phyloP scores from a whole-genome alignment of 1,140 invertebrate species.

The Belonocnema kinseyi region DNA sequence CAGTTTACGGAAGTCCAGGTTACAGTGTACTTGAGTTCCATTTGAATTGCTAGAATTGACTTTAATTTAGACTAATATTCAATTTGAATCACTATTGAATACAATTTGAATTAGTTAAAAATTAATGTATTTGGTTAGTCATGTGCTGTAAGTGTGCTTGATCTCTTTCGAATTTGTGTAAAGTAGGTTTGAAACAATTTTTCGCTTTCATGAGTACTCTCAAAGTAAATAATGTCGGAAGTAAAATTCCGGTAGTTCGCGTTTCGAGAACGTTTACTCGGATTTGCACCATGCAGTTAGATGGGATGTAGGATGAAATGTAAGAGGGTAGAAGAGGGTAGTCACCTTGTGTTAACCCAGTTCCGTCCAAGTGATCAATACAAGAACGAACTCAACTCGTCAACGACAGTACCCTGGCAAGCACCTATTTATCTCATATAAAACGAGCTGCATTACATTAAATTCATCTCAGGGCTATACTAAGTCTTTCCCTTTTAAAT shows the following conservation, averaged over 20 bases:
- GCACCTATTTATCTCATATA: conserved; percentile 58
- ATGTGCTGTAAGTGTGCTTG: background rate
- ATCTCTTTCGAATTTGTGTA: conserved; percentile 30
- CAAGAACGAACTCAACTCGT: conserved; percentile 57
- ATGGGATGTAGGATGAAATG: conserved; percentile 51
- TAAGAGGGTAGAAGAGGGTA: conserved; percentile 51
- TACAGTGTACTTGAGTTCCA: too few relatives aligned
- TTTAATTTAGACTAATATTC: too few relatives aligned
- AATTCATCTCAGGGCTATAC: conserved; percentile 11
- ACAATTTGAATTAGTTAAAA: too few relatives aligned
- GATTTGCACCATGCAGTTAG: conserved; percentile 49
- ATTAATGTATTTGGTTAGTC: too few relatives aligned
- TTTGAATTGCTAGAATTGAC: too few relatives aligned
- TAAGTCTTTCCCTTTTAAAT: background rate
- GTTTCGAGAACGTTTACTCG: conserved; percentile 45
- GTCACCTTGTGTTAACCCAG: conserved; percentile 61
- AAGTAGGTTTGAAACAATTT: conserved; percentile 24
- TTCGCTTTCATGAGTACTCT: conserved; percentile 16
- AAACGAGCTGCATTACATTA: conserved; percentile 30
- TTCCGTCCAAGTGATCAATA: conserved; percentile 64
- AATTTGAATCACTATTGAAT: too few relatives aligned
- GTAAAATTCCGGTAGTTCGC: conserved; percentile 17
- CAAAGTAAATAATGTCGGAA: conserved; percentile 29
- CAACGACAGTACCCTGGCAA: conserved; percentile 43
- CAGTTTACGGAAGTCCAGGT: too few relatives aligned